phyloP scores from a whole-genome alignment of 2,888 invertebrate species.

The Protonemura montana region DNA sequence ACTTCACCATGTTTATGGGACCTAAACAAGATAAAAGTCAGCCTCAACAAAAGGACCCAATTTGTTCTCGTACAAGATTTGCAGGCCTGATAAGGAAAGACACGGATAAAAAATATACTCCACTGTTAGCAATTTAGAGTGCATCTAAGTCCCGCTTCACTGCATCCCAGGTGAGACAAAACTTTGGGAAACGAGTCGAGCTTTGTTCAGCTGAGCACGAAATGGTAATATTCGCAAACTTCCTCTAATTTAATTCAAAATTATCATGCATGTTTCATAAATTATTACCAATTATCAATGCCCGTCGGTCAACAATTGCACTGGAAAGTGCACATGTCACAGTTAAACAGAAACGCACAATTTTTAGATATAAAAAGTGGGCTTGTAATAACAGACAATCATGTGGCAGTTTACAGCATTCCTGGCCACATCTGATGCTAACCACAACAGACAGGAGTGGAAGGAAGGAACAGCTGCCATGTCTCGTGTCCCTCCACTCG shows the following conservation, averaged over 20 bases:
- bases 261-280: too few species aligned
- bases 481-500: neutral
- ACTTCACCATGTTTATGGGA: neutral
- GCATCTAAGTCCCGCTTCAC: too few species aligned
- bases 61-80: neutral
- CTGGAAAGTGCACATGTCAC: neutral
- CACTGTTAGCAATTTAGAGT: too few species aligned
- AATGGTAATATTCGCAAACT: too few species aligned
- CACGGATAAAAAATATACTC: too few species aligned
- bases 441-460: neutral
- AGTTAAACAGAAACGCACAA: neutral
- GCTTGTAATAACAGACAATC: neutral
- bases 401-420: neutral
- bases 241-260: too few species aligned
- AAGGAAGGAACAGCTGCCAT: neutral
- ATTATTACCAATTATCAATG: too few species aligned
- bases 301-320: too few species aligned
- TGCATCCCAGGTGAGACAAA: too few species aligned
- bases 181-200: too few species aligned
- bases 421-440: neutral
- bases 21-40: neutral
- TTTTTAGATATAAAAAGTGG: neutral
- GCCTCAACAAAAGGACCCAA: neutral
- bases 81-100: neutral
- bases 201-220: too few species aligned